Evolutionary conservation across 2,888 invertebrate genomes (phyloP).

Genomic region (Patella caerulea): DNA sequence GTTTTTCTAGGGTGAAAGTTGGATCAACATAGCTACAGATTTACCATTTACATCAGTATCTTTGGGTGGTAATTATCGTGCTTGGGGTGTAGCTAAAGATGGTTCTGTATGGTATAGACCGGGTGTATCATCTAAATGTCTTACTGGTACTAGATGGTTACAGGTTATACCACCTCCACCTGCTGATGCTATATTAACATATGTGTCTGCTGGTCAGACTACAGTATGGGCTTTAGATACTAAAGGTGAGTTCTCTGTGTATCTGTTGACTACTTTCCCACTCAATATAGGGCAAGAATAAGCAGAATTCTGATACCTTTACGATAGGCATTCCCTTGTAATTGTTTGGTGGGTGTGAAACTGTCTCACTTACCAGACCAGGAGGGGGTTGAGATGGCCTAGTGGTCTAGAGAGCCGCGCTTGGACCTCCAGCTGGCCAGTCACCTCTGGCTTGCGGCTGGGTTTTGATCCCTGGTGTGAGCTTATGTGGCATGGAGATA

Average conservation of each 20-base stretch:
- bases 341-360: too few species aligned
- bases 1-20: slow-evolving; percentile 77
- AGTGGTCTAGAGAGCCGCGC: too few species aligned
- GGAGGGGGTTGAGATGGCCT: too few species aligned
- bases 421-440: too few species aligned
- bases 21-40: slow-evolving; percentile 85
- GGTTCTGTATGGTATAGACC: slow-evolving; percentile 87
- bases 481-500: too few species aligned
- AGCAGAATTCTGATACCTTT: too few species aligned
- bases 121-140: slow-evolving; percentile 84
- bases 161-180: slow-evolving; percentile 80
- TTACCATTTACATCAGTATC: slow-evolving; percentile 79
- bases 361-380: too few species aligned
- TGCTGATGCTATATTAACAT: slow-evolving; percentile 78
- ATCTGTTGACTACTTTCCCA: too few species aligned
- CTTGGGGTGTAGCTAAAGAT: slow-evolving; percentile 88
- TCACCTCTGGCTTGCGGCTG: too few species aligned
- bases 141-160: slow-evolving; percentile 83
- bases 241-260: slow-evolving; percentile 46
- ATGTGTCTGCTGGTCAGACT: slow-evolving; percentile 76
- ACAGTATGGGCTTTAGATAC: slow-evolving; percentile 88
- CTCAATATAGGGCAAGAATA: too few species aligned
- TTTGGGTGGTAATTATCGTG: slow-evolving; percentile 71
- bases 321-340: too few species aligned
- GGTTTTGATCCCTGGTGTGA: too few species aligned